Percentiles rank a stretch among this genome's conserved stretches.
Evolutionary conservation across 1,140 invertebrate genomes (phyloP).

Genomic region (Drosophila lacteicornis): DNA sequence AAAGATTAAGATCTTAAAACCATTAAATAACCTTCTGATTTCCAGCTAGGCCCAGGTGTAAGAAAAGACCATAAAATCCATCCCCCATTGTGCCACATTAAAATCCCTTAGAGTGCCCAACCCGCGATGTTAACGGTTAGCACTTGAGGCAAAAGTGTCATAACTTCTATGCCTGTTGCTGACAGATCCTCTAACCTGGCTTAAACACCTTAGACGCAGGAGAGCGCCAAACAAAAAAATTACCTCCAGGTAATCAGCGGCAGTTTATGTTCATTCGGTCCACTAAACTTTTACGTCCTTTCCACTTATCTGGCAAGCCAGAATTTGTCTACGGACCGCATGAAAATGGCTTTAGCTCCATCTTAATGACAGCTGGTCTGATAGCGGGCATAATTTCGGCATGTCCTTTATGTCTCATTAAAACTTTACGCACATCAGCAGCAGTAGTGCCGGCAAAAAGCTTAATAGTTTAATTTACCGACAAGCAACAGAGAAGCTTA

Average conservation of each 20-base stretch:
- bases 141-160: slow-evolving; percentile 52
- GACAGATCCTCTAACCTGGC: slow-evolving; percentile 52
- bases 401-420: slow-evolving; percentile 72
- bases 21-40: slow-evolving; percentile 9
- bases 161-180: slow-evolving; percentile 67
- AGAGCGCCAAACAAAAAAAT: slow-evolving; percentile 30
- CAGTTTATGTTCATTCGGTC: slow-evolving; percentile 74
- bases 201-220: slow-evolving; percentile 30
- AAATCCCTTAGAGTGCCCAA: not conserved
- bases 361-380: slow-evolving; percentile 56
- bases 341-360: slow-evolving; percentile 45
- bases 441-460: slow-evolving; percentile 29
- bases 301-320: slow-evolving; percentile 54
- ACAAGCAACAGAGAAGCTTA: slow-evolving; percentile 19
- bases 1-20: no score
- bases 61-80: not conserved
- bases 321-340: slow-evolving; percentile 47
- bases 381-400: slow-evolving; percentile 53
- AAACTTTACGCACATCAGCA: slow-evolving; percentile 61
- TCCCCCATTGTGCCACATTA: no score
- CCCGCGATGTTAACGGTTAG: slow-evolving; percentile 24
- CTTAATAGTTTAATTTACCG: slow-evolving; percentile 78
- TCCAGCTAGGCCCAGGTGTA: not conserved
- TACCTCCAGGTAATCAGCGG: slow-evolving; percentile 69
- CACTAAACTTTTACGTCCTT: slow-evolving; percentile 73